Conservation (phyloP, 2,888 invertebrate species). For the Creontiades dilutus region DNA sequence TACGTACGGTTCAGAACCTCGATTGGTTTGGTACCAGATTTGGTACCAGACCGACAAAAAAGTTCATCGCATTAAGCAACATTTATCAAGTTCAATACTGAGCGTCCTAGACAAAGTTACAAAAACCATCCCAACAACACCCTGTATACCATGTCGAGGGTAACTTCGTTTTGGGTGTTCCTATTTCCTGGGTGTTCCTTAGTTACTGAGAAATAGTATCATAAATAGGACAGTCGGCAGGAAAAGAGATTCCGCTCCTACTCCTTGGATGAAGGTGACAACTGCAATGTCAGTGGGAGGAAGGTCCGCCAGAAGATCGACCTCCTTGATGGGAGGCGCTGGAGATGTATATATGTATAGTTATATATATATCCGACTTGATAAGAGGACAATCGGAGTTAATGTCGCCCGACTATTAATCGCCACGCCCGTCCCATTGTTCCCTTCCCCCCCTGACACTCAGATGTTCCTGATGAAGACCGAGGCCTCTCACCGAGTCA, state of each 20-base stretch:
- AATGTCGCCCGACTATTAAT: slow-evolving; percentile 53
- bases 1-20: too few species aligned
- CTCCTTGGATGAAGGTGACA: not conserved
- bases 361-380: slow-evolving; percentile 30
- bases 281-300: not conserved
- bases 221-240: not conserved
- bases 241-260: not conserved
- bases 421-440: slow-evolving; percentile 64
- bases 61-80: too few species aligned
- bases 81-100: too few species aligned
- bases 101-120: too few species aligned
- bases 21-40: too few species aligned
- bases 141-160: too few species aligned
- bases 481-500: slow-evolving; percentile 49
- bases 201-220: too few species aligned
- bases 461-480: slow-evolving; percentile 53
- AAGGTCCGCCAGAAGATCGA: not conserved
- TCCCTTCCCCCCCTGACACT: slow-evolving; percentile 46
- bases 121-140: too few species aligned
- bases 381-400: slow-evolving; percentile 54
- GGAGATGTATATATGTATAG: not conserved
- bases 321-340: not conserved
- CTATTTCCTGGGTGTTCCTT: too few species aligned
- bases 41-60: too few species aligned
- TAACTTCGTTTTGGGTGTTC: too few species aligned